A percentile compares a stretch with the other conserved stretches of the same genome.
Conservation (phyloP, 2,797 vertebrate genomes). For the Chaetophractus vellerosus region DNA sequence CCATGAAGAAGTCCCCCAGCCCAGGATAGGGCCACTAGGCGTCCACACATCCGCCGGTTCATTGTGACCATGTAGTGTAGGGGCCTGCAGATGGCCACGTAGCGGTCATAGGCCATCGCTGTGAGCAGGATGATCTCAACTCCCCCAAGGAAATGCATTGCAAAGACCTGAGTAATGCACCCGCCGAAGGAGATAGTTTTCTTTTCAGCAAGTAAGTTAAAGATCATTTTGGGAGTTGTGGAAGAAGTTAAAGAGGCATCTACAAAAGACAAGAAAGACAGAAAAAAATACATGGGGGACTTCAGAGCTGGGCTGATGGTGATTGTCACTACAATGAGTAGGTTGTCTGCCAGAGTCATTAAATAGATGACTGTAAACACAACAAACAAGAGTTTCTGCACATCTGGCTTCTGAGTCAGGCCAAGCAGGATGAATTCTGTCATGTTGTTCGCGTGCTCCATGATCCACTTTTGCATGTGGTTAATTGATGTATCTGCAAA, state of each 20-base stretch:
- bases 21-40: conserved; percentile 69
- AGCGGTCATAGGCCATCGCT: too few relatives aligned
- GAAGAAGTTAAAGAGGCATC: conserved; percentile 78
- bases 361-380: conserved; percentile 57
- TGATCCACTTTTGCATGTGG: not conserved
- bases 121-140: conserved; percentile 68
- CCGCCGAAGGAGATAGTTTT: conserved; percentile 68
- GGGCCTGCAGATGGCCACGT: too few relatives aligned
- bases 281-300: conserved; percentile 83
- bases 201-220: conserved; percentile 69
- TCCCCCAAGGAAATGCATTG: conserved; percentile 75
- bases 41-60: conserved; percentile 23
- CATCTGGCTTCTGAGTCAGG: conserved; percentile 49
- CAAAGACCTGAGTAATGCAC: conserved; percentile 73
- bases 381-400: conserved; percentile 42
- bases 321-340: conserved; percentile 64
- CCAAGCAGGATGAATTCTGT: too few relatives aligned
- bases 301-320: conserved; percentile 52
- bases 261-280: conserved; percentile 78
- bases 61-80: conserved; percentile 42
- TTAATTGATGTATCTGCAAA: conserved; percentile 1
- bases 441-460: not conserved
- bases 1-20: conserved; percentile 51
- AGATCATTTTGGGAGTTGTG: conserved; percentile 78
- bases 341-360: conserved; percentile 65